Conservation (phyloP, 2,113 vertebrate genomes). For the Acanthochromis polyacanthus region DNA sequence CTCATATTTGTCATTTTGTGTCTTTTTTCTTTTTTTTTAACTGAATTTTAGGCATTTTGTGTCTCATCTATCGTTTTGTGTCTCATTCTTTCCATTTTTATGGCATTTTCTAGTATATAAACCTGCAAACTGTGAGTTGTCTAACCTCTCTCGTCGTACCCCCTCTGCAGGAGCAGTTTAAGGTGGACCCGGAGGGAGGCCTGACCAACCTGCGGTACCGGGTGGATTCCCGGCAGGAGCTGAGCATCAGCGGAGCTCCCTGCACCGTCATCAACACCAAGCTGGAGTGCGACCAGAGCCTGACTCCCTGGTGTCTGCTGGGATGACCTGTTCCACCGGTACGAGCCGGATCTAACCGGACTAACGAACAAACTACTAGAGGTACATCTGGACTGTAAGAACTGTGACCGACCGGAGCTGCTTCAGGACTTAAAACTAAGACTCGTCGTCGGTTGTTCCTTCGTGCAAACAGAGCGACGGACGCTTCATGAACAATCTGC, state of each 20-base stretch:
- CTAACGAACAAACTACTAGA: no score
- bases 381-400: no score
- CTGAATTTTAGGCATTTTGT: no score
- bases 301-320: conserved; percentile 94
- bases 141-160: neutral
- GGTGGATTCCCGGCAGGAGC: conserved; percentile 88
- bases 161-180: conserved; percentile 93
- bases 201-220: conserved; percentile 91
- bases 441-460: neutral
- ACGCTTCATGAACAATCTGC: no score
- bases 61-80: no score
- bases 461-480: neutral
- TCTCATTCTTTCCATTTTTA: no score
- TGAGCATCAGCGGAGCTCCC: conserved; percentile 91
- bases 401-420: no score
- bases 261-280: conserved; percentile 91
- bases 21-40: no score
- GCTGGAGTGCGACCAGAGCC: conserved; percentile 90
- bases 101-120: no score
- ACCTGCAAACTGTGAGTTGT: no score
- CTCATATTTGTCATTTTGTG: no score
- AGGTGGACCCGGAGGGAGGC: conserved; percentile 94
- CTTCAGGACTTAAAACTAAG: neutral
- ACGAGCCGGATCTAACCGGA: no score
- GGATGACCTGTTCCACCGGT: conserved; percentile 18